Evolutionary conservation across 2,888 invertebrate species (phyloP), one percentile per base, ranked within the genome.

Genomic region (Eutolmus rufibarbis): DNA sequence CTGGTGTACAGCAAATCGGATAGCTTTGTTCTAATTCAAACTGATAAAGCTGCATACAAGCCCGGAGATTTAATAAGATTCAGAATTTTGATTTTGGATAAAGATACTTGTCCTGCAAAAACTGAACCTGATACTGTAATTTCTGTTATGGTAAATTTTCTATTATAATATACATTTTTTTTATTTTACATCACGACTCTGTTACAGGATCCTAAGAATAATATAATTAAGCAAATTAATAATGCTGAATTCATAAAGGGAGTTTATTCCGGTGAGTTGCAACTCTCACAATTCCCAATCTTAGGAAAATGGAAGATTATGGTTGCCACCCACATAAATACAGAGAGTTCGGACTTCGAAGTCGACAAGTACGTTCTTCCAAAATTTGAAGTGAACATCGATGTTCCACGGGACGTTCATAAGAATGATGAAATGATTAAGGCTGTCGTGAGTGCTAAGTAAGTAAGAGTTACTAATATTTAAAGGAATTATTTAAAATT

Each of bases 21-120:
- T 16, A 96, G 96, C 91, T 96, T 85, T 43, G n/a, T 46, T 28
- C 96, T 97, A 91, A 95, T 98, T 87, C 98, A 98, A 92, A 98
- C 98, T 0, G 98, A 98, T 92, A 97, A 97, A 92, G 95, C 97
- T 23, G 95, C 97, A 89, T 98, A 98, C 92, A 96, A 97, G 91
- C 98, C 98, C 0, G 96, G 96, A n/a, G 96, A 96, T 91, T 95
- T 95, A 89, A 95, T 99, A 66, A 94, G 96, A 91, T 98, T 97
- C 92, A 90, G 92, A 28, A 89, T 96, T 8, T 93, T 97, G 28
- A 94, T 96, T 28, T 93, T 97, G 79, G 96, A 96, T 91, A 95
- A 96, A 0, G 94, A 95, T 89, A 93, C 97, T 84, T 94, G 95
- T 89, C 97, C 97, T 92, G 91, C 91, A 3, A 89, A 89, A 19